Percentiles rank a stretch among this genome's conserved stretches.
Conservation (phyloP, 1,140 invertebrate species). For the Bombus picipes region DNA sequence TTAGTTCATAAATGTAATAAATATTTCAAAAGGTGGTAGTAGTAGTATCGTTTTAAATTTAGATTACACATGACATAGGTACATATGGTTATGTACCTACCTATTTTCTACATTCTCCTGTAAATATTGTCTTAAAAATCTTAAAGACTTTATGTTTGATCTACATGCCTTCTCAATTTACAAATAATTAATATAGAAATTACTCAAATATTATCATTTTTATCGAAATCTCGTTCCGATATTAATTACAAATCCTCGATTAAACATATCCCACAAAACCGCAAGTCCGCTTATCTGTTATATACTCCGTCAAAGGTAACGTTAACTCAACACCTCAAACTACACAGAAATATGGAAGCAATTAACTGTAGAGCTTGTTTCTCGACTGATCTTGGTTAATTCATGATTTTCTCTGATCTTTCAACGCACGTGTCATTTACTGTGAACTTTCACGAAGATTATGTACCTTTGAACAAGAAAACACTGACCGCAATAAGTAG, state of each 20-base stretch:
- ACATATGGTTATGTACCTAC: background rate
- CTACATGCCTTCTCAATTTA: background rate
- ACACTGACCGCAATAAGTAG: background rate
- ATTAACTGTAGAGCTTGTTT: slow-evolving; percentile 13
- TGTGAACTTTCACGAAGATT: slow-evolving; percentile 14
- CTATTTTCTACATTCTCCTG: background rate
- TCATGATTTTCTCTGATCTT: slow-evolving; percentile 24
- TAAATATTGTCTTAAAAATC: background rate
- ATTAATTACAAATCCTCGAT: slow-evolving; percentile 33
- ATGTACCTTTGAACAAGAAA: background rate
- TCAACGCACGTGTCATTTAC: slow-evolving; percentile 14
- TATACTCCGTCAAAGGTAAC: background rate
- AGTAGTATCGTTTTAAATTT: background rate
- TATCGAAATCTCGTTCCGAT: slow-evolving; percentile 15
- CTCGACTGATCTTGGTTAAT: slow-evolving; percentile 20
- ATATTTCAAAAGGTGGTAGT: too few species aligned
- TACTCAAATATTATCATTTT: background rate
- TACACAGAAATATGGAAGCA: slow-evolving; percentile 33
- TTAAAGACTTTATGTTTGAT: background rate
- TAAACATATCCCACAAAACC: slow-evolving; percentile 39
- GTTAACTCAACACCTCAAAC: background rate
- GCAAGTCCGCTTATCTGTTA: slow-evolving; percentile 25
- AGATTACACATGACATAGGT: background rate
- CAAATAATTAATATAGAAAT: background rate
- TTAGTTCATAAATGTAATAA: too few species aligned